Base-by-base conservation (phyloP, 2,113 vertebrate species). In the Calyptommatus sinebrachiatus region DNA sequence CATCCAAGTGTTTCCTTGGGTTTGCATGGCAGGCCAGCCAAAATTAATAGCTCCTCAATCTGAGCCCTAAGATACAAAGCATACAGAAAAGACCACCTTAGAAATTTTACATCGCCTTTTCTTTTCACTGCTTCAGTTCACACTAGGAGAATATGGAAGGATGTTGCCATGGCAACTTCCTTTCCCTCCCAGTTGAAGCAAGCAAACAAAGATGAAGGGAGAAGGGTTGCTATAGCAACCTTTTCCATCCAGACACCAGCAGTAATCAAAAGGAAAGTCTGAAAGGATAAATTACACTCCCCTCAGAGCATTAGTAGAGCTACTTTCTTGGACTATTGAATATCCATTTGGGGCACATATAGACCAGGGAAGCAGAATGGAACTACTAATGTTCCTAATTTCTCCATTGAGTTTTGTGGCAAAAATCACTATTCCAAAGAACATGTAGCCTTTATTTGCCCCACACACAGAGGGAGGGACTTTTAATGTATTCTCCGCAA, bases 191-290 rank as follows among this genome's bases (percentile, higher is more conserved):
- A 3, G 2, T 11, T 1, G 45, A 53, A 79, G 82, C 24, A 70
- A 3, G 0, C 3, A 48, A 22, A 71, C 21, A 18, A 63, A 26
- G 45, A n/a, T 62, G 62, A 83, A 74, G 45, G 7, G n/a, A 50
- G 80, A 75, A 29, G 3, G 14, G 86, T 89, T 90, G 84, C 91
- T 26, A 87, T 88, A 75, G 41, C 83, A 88, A 90, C 65, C 0
- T 10, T 86, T 63, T 82, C 35, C 57, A 57, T 72, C 20, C 72
- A 83, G 74, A 76, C 84, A 81, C 26, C 70, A 74, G 62, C 41
- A 65, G 28, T 45, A 28, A 74, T 80, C 45, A 73, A 68, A 86
- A 50, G 50, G 28, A 63, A 86, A 80, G 57, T 24, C 69, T 85
- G 80, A 50, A 82, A 9, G 1, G 77, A 50, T 85, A 89, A 89